These are phyloP conservation scores for Acronicta psi DNA, from an alignment of 2,888 invertebrate species.

Conservation along the genomic window DNA sequence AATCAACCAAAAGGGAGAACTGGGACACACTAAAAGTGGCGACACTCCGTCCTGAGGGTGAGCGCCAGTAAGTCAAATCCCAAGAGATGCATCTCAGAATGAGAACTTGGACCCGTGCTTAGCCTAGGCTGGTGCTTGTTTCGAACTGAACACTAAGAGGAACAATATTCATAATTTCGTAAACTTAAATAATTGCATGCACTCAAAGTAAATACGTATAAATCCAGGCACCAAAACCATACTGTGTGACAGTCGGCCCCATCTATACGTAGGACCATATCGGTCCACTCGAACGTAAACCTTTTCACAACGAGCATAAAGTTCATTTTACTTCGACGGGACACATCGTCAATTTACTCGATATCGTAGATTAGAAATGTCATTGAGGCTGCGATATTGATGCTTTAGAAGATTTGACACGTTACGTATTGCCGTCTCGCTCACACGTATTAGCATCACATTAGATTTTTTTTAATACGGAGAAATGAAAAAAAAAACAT, in stretches of 20 bases:
- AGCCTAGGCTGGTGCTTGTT: too few relatives aligned
- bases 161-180: too few relatives aligned
- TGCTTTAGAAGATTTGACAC: conserved; percentile 58
- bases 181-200: too few relatives aligned
- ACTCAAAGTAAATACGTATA: too few relatives aligned
- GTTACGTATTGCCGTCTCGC: conserved; percentile 46
- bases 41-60: too few relatives aligned
- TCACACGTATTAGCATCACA: conserved; percentile 37
- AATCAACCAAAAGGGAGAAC: too few relatives aligned
- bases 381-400: conserved; percentile 57
- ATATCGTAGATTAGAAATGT: conserved; percentile 60
- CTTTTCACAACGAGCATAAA: conserved; percentile 9
- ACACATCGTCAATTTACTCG: conserved; percentile 50
- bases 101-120: too few relatives aligned
- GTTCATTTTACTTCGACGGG: conserved; percentile 22
- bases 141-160: too few relatives aligned
- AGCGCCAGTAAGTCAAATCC: too few relatives aligned
- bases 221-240: conserved; percentile 5
- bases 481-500: background rate
- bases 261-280: conserved; percentile 10
- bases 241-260: conserved; percentile 47
- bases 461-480: too few relatives aligned
- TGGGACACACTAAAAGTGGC: too few relatives aligned
- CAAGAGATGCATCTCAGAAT: too few relatives aligned
- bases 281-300: conserved; percentile 19